phyloP scores from a whole-genome alignment of 2,797 vertebrate genomes.

The Eutrigla gurnardus region DNA sequence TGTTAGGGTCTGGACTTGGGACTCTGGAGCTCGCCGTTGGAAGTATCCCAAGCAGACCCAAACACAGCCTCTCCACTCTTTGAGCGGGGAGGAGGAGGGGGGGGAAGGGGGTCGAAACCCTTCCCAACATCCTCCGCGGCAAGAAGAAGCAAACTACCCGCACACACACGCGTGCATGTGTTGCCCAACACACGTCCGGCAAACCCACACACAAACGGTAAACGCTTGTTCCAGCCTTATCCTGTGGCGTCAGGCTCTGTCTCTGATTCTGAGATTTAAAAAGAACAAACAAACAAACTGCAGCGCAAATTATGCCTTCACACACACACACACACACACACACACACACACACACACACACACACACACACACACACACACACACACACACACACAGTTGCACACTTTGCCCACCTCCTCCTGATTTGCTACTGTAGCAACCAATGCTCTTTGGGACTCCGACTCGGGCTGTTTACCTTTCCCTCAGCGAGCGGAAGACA shows the following conservation, averaged over 20 bases:
- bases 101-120: conserved; percentile 24
- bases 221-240: conserved; percentile 60
- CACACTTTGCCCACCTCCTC: conserved; percentile 53
- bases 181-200: conserved; percentile 27
- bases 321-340: conserved; percentile 18
- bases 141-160: conserved; percentile 56
- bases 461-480: conserved; percentile 60
- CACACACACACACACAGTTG: conserved; percentile 27
- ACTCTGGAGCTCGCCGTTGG: conserved; percentile 53
- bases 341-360: conserved; percentile 38
- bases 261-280: conserved; percentile 68
- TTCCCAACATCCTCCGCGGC: conserved; percentile 48
- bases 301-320: conserved; percentile 61
- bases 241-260: conserved; percentile 59
- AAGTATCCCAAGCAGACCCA: conserved; percentile 62
- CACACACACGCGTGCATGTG: conserved; percentile 43
- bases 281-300: conserved; percentile 76
- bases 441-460: conserved; percentile 35
- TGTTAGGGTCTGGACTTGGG: conserved; percentile 73
- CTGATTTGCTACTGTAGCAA: conserved; percentile 55
- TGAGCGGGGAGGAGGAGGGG: background rate
- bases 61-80: conserved; percentile 51
- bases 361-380: conserved; percentile 21
- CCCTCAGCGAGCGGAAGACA: conserved; percentile 35
- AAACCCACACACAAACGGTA: conserved; percentile 55